Conservation (phyloP, 2,888 invertebrate species). For the Ischnura elegans region DNA sequence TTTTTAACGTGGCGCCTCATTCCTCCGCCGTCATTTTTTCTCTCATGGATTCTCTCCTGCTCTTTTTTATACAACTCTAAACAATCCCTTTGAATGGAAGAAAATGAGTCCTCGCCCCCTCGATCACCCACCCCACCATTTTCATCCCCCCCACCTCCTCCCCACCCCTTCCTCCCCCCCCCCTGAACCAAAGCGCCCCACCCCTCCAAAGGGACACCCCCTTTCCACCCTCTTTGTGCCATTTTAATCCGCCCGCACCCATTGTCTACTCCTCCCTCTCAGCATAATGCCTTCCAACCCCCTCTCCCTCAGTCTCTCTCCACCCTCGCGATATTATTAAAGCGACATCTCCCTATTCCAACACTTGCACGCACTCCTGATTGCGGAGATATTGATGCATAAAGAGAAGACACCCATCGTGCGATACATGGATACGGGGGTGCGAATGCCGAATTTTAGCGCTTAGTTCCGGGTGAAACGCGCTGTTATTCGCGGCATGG, state of each 20-base stretch:
- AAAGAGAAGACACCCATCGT: not conserved
- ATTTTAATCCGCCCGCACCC: slow-evolving; percentile 4
- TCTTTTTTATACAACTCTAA: not conserved
- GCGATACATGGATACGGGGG: not conserved
- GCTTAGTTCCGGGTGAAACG: too few relatives aligned
- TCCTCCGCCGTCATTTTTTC: not conserved
- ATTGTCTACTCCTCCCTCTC: not conserved
- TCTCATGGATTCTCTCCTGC: not conserved
- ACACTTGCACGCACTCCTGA: not conserved
- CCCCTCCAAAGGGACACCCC: too few relatives aligned
- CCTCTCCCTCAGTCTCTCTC: not conserved
- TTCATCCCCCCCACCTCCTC: not conserved
- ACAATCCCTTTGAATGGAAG: not conserved
- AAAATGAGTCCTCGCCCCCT: not conserved
- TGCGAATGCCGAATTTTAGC: too few relatives aligned
- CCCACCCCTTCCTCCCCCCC: not conserved
- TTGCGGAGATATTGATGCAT: not conserved
- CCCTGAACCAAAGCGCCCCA: not conserved
- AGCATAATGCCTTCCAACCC: not conserved
- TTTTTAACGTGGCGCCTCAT: not conserved
- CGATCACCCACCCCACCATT: not conserved
- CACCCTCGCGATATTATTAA: not conserved
- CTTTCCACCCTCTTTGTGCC: not conserved
- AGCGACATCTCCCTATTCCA: not conserved
- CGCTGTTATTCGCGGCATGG: too few relatives aligned